Conservation (phyloP, 2,113 vertebrate species). For the Cavia porcellus region DNA sequence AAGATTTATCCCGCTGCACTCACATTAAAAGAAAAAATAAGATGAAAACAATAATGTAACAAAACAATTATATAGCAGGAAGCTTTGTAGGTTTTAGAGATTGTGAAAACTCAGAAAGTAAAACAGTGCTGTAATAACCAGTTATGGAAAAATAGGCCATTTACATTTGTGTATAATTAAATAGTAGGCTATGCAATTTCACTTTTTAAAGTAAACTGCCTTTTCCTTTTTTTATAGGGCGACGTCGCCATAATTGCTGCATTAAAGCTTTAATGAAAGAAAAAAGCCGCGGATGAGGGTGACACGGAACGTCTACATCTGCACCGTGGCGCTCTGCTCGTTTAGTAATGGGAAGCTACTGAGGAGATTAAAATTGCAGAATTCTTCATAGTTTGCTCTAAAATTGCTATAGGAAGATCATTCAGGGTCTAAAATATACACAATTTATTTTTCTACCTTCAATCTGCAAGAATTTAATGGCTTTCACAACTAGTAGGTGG, state of each 20-base stretch:
- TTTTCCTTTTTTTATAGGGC: constrained; percentile 92
- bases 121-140: constrained; percentile 95
- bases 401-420: constrained; percentile 89
- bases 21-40: constrained; percentile 94
- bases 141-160: constrained; percentile 94
- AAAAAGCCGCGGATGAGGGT: constrained; percentile 91
- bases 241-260: constrained; percentile 91
- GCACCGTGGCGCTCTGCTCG: constrained; percentile 86
- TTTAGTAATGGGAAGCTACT: constrained; percentile 91
- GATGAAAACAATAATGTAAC: constrained; percentile 93
- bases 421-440: constrained; percentile 88
- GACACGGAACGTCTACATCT: constrained; percentile 89
- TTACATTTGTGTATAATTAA: constrained; percentile 94
- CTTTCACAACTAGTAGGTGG: constrained; percentile 82
- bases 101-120: constrained; percentile 94
- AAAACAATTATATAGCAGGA: constrained; percentile 94
- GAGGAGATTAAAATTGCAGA: constrained; percentile 90
- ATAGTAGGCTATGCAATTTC: constrained; percentile 94
- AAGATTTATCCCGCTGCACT: constrained; percentile 96
- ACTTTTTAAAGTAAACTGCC: constrained; percentile 94
- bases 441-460: constrained; percentile 89
- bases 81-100: constrained; percentile 92
- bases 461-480: constrained; percentile 87
- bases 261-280: constrained; percentile 94
- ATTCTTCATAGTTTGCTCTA: constrained; percentile 88